These are phyloP conservation scores for Microplitis deprimator DNA, from an alignment of 2,888 invertebrate genomes.

Conservation along the genomic window DNA sequence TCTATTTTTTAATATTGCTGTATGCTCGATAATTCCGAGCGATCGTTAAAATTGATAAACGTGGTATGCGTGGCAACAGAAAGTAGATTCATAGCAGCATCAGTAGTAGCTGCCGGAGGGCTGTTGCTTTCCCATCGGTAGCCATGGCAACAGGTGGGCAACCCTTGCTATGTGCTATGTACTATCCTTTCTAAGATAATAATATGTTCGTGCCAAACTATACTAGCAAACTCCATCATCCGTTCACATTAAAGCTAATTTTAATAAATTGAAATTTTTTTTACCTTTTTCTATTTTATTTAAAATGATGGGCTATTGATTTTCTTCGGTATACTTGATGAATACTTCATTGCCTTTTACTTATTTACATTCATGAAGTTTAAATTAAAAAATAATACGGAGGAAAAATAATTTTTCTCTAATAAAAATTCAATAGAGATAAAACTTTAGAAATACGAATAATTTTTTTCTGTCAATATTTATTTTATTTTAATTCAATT, in stretches of 20 bases:
- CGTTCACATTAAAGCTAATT: neutral
- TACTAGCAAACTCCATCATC: neutral
- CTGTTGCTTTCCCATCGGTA: constrained; percentile 11
- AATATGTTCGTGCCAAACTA: neutral
- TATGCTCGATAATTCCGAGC: constrained; percentile 8
- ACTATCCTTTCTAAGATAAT: constrained; percentile 14
- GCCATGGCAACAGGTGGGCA: constrained; percentile 23
- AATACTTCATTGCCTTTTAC: too few relatives aligned
- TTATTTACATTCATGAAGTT: too few relatives aligned
- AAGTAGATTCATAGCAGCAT: neutral
- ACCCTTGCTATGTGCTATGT: neutral
- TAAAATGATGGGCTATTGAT: too few relatives aligned
- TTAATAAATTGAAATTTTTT: neutral
- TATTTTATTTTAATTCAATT: too few relatives aligned
- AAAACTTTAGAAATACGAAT: too few relatives aligned
- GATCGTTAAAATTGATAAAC: constrained; percentile 23
- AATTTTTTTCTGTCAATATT: too few relatives aligned
- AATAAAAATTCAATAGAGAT: too few relatives aligned
- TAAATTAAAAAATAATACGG: too few relatives aligned
- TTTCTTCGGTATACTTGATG: too few relatives aligned
- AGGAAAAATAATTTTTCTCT: too few relatives aligned
- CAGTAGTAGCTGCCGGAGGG: neutral
- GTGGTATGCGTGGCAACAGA: neutral
- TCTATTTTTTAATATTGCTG: neutral
- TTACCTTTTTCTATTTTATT: neutral